These are phyloP conservation scores for Myotis findleyi DNA, from an alignment of 2,797 vertebrate genomes.

Conservation along the genomic window DNA sequence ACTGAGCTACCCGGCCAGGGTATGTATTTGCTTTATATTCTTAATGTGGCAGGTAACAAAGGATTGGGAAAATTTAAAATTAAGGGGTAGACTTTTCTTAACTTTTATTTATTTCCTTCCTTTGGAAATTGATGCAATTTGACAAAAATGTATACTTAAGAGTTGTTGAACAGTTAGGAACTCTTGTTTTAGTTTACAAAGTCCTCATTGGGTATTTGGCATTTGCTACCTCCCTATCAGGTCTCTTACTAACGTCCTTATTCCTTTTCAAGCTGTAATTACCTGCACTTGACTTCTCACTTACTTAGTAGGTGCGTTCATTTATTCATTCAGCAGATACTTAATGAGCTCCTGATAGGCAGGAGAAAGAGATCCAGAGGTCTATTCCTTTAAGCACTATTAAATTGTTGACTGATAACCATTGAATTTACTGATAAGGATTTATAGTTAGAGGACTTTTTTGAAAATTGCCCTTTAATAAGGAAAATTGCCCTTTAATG, in stretches of 20 bases:
- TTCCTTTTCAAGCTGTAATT: not conserved
- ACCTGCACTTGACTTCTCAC: not conserved
- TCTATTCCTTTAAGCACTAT: not conserved
- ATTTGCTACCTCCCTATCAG: not conserved
- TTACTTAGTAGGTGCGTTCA: not conserved
- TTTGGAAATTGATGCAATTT: slow-evolving; percentile 4
- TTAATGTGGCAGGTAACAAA: slow-evolving; percentile 13
- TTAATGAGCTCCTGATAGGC: not conserved
- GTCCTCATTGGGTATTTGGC: not conserved
- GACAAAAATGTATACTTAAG: not conserved
- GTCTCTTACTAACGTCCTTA: not conserved
- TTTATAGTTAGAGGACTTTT: slow-evolving; percentile 21
- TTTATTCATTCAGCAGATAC: not conserved
- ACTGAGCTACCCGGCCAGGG: not conserved
- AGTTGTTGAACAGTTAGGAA: slow-evolving; percentile 2
- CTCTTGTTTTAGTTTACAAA: not conserved
- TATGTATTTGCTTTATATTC: not conserved
- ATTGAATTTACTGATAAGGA: not conserved
- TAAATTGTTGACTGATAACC: not conserved
- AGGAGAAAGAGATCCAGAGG: not conserved
- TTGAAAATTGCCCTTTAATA: not conserved
- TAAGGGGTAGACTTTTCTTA: slow-evolving; percentile 25
- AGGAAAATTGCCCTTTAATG: not conserved
- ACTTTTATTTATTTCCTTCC: not conserved
- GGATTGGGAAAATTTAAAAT: slow-evolving; percentile 3